A percentile compares a stretch with the other conserved stretches of the same genome.
phyloP scores from a whole-genome alignment of 2,888 invertebrate genomes.

The Venustoraphidia nigricollis region DNA sequence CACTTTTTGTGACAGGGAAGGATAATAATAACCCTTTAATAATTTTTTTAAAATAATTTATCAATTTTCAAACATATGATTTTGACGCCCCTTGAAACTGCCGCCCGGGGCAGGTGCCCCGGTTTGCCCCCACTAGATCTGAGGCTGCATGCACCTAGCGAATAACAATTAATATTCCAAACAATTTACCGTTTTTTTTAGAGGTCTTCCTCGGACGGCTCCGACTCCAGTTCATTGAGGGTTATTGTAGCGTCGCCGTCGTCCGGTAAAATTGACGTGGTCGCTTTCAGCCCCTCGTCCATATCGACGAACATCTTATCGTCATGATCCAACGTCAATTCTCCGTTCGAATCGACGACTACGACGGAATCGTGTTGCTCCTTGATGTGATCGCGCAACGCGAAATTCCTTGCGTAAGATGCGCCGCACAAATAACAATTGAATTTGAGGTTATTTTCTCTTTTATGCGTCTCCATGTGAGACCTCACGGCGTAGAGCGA shows the following conservation, averaged over 20 bases:
- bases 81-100: too few species aligned
- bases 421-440: constrained; percentile 59
- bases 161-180: too few species aligned
- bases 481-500: constrained; percentile 60
- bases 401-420: constrained; percentile 58
- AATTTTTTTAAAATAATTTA: too few species aligned
- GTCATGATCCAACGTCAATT: not conserved
- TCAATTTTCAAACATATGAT: too few species aligned
- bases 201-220: too few species aligned
- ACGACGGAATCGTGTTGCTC: constrained; percentile 35
- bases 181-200: too few species aligned
- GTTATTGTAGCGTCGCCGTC: constrained; percentile 14
- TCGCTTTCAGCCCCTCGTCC: constrained; percentile 18
- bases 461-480: constrained; percentile 59
- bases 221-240: too few species aligned
- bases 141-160: too few species aligned
- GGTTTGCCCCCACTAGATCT: too few species aligned
- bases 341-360: constrained; percentile 2
- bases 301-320: constrained; percentile 6
- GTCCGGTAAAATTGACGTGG: constrained; percentile 18
- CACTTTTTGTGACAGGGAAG: too few species aligned
- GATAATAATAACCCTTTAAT: too few species aligned
- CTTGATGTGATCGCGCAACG: constrained; percentile 55
- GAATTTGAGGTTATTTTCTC: constrained; percentile 53
- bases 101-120: too few species aligned